Base-by-base conservation (phyloP, 2,113 vertebrate genomes). In the Carettochelys insculpta region DNA sequence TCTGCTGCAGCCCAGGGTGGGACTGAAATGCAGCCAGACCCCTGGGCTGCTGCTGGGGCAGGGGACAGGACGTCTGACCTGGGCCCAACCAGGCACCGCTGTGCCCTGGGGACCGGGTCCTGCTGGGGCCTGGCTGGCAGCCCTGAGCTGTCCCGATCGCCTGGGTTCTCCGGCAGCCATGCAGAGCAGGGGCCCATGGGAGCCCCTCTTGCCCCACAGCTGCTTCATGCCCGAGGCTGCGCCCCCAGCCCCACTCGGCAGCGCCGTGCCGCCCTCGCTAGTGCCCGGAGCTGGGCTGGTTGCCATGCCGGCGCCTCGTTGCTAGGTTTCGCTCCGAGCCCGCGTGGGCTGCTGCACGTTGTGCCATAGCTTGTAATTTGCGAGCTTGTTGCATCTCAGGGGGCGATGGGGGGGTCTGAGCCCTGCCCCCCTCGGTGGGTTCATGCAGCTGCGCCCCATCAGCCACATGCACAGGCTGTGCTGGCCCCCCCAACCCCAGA, bases 301-400 rank as follows among this genome's bases (percentile, higher is more conserved):
- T 96, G 94, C 94, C 94, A 94, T 91, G 94, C 94, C 92, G 91
- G 89, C 61, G 84, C 92, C 88, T 73, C 82, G 95, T 96, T 96
- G 95, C 95, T 96, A 96, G 95, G 95, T 94, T 94, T 94, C 93
- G 81, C 93, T 92, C 83, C 2, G 94, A 95, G 95, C 94, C 89
- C 91, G 95, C 89, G 95, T 96, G 94, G 95, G 95, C 94, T 91
- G 94, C 89, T 56, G 86, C 43, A 61, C 79, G 85, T 50, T 86
- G 90, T 96, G 90, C 94, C 91, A 94, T 95, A 92, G 90, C 92
- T 54, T 83, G 84, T 92, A 58, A 78, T 95, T 88, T 80, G 41
- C 80, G 65, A 20, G 38, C 54, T 87, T 88, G 90, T n/a, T 83
- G 65, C 90, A 86, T 75, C 71, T 75, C 71, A 45, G 3, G 80